Evolutionary conservation across 2,113 vertebrate species (phyloP).

Genomic region (Cyphomyrus discorhynchus): DNA sequence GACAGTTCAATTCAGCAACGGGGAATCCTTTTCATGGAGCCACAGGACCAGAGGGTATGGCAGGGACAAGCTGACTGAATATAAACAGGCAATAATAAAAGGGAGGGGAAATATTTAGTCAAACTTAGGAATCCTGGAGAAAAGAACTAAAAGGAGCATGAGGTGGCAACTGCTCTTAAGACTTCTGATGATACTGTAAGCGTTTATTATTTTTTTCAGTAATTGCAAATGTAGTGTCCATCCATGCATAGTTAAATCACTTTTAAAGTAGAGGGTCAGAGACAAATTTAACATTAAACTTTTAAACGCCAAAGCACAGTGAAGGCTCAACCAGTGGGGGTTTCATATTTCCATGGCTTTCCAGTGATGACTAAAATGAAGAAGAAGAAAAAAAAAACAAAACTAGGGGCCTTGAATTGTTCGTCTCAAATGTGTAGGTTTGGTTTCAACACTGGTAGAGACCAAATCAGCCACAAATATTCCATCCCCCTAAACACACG

Average conservation of each 20-base stretch:
- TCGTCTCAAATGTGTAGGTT: background rate
- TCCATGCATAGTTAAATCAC: background rate
- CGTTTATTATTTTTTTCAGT: background rate
- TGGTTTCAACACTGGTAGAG: background rate
- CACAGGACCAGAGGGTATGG: background rate
- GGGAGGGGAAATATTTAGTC: background rate
- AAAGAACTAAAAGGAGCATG: background rate
- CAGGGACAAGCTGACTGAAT: background rate
- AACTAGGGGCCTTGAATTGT: background rate
- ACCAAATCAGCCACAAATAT: background rate
- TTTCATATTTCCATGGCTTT: background rate
- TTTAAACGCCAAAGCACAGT: background rate
- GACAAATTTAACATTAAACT: background rate
- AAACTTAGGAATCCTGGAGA: background rate
- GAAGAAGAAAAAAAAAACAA: background rate
- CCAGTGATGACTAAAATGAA: background rate
- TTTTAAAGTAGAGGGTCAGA: background rate
- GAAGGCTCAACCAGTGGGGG: background rate
- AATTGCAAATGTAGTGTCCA: background rate
- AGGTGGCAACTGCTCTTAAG: background rate
- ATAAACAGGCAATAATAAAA: background rate
- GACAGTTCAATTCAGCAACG: background rate
- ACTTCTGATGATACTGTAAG: background rate
- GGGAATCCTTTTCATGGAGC: background rate
- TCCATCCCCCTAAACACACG: background rate